Percentiles rank a stretch among this genome's conserved stretches.
Evolutionary conservation across 2,888 invertebrate species (phyloP).

Genomic region (Andrena hattorfiana): DNA sequence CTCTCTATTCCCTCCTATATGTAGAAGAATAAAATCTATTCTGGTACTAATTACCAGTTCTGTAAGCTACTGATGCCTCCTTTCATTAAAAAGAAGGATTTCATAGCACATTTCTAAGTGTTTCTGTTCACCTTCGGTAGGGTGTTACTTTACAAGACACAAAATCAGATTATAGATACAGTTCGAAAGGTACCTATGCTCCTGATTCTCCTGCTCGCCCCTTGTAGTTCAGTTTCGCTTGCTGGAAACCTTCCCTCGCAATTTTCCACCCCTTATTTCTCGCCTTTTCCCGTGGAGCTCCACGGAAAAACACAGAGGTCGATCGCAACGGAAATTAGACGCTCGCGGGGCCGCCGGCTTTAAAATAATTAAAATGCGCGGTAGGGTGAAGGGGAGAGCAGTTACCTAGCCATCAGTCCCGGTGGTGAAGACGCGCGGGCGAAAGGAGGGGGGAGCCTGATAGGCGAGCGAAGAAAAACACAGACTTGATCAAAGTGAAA

Average conservation of each 20-base stretch:
- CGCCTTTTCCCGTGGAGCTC: conserved; percentile 8
- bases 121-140: too few relatives aligned
- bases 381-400: conserved; percentile 79
- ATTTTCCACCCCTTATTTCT: not conserved
- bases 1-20: too few relatives aligned
- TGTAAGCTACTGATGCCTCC: too few relatives aligned
- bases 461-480: conserved; percentile 84
- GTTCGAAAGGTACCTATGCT: not conserved
- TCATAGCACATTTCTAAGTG: too few relatives aligned
- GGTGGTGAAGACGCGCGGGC: conserved; percentile 78
- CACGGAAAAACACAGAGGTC: conserved; percentile 35
- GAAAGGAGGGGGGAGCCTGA: conserved; percentile 72
- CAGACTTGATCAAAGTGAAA: conserved; percentile 85
- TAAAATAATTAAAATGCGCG: conserved; percentile 84
- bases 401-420: conserved; percentile 78
- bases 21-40: too few relatives aligned
- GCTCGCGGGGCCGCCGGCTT: conserved; percentile 79
- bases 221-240: conserved; percentile 26
- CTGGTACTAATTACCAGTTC: too few relatives aligned
- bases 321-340: conserved; percentile 80
- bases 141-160: too few relatives aligned
- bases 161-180: not conserved
- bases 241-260: not conserved
- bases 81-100: too few relatives aligned
- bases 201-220: not conserved